Percentiles rank a stretch among this genome's conserved stretches.
These are phyloP conservation scores for Sarcophaga bullata DNA, from an alignment of 1,140 invertebrate species.

Conservation along the genomic window DNA sequence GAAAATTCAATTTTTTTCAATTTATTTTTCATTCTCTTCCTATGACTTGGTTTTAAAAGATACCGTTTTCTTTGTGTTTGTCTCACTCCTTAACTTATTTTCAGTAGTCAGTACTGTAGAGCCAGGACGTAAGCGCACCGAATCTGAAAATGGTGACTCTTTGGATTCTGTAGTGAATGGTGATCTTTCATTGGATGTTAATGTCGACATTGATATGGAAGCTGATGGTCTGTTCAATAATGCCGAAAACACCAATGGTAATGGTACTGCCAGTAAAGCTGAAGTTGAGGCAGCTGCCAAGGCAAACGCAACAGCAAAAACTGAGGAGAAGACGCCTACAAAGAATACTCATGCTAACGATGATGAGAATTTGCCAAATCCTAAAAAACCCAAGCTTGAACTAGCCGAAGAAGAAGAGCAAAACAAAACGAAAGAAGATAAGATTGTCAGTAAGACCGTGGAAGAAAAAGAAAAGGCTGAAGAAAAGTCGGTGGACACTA, in stretches of 20 bases:
- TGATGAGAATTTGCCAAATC: constrained; percentile 51
- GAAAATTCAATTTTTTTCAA: background rate
- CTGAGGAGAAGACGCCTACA: constrained; percentile 35
- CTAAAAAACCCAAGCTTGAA: constrained; percentile 61
- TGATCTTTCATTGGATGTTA: constrained; percentile 72
- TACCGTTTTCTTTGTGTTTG: background rate
- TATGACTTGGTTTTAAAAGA: background rate
- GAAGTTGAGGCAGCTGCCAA: constrained; percentile 47
- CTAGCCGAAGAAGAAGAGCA: constrained; percentile 44
- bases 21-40: background rate
- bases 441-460: constrained; percentile 40
- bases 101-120: constrained; percentile 93
- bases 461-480: constrained; percentile 15
- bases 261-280: constrained; percentile 43
- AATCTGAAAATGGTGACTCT: constrained; percentile 76
- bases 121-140: constrained; percentile 74
- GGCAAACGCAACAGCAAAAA: background rate
- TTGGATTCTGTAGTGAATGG: constrained; percentile 71
- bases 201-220: constrained; percentile 77
- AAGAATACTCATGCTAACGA: constrained; percentile 48
- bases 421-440: constrained; percentile 39
- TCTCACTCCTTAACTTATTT: constrained; percentile 34
- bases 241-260: constrained; percentile 62
- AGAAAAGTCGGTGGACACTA: constrained; percentile 42
- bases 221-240: constrained; percentile 71